A percentile compares a stretch with the other conserved stretches of the same genome.
Conservation (phyloP, 1,140 invertebrate genomes). For the Zelostemma sp. region DNA sequence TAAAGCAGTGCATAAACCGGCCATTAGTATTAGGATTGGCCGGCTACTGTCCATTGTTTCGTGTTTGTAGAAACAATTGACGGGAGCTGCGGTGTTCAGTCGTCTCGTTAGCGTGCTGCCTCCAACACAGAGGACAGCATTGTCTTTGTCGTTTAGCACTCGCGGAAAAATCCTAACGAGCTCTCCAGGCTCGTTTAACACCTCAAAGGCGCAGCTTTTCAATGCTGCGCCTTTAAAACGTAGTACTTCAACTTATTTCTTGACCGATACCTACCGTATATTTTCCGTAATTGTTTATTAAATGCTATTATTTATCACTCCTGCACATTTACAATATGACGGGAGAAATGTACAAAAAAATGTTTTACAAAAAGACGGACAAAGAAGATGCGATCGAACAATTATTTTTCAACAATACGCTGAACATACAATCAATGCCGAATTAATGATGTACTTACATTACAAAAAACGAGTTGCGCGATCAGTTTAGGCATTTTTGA, state of each 20-base stretch:
- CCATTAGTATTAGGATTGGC: conserved; percentile 69
- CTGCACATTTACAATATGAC: too few relatives aligned
- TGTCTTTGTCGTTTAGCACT: conserved; percentile 66
- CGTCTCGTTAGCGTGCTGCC: conserved; percentile 68
- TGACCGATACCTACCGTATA: not conserved
- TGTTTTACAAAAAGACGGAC: too few relatives aligned
- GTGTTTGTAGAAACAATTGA: conserved; percentile 71
- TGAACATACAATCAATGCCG: too few relatives aligned
- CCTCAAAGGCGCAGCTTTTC: conserved; percentile 40
- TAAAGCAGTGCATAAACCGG: conserved; percentile 65
- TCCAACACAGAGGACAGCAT: conserved; percentile 66
- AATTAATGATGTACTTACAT: too few relatives aligned
- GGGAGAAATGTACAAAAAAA: too few relatives aligned
- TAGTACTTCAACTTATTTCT: conserved; percentile 13
- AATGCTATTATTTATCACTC: not conserved
- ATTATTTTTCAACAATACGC: too few relatives aligned
- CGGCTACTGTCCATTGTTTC: conserved; percentile 71
- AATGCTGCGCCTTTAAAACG: conserved; percentile 37
- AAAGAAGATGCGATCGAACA: too few relatives aligned
- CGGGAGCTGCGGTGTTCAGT: conserved; percentile 62
- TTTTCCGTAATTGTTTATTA: not conserved
- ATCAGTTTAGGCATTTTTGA: too few relatives aligned
- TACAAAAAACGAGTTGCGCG: too few relatives aligned
- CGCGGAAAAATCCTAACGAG: conserved; percentile 71
- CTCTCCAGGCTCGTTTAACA: conserved; percentile 52